Conservation (phyloP, 2,888 invertebrate species). For the Monopis laevigella region DNA sequence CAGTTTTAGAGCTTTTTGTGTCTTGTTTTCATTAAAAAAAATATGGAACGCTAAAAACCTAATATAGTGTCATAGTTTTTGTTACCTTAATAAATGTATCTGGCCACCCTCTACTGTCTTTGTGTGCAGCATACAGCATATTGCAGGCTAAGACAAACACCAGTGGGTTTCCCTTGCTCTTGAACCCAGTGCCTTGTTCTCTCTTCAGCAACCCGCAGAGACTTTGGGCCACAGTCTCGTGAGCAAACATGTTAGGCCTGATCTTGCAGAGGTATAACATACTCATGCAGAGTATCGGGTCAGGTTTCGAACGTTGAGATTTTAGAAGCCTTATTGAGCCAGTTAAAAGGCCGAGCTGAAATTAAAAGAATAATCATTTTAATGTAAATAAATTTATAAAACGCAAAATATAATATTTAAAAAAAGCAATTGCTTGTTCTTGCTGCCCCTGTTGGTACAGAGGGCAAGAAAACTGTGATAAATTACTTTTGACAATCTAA, state of each 20-base stretch:
- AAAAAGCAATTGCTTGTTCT: too few relatives aligned
- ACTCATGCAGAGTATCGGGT: conserved; percentile 79
- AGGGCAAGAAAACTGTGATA: too few relatives aligned
- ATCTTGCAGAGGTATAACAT: conserved; percentile 84
- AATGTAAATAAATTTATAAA: too few relatives aligned
- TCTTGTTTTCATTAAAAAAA: too few relatives aligned
- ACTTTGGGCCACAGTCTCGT: conserved; percentile 79
- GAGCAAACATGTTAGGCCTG: conserved; percentile 78
- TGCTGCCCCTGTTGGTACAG: too few relatives aligned
- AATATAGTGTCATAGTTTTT: too few relatives aligned
- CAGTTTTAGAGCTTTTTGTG: too few relatives aligned
- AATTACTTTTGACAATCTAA: too few relatives aligned
- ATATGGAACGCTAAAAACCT: too few relatives aligned
- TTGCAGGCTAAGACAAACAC: conserved; percentile 87
- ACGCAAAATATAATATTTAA: too few relatives aligned
- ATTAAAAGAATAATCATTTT: conserved; percentile 17
- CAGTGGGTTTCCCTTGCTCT: conserved; percentile 82
- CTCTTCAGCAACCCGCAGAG: conserved; percentile 84
- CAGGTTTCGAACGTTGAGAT: conserved; percentile 83
- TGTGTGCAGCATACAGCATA: conserved; percentile 81
- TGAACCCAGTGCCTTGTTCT: conserved; percentile 75
- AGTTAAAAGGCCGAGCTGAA: conserved; percentile 78
- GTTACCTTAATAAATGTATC: conserved; percentile 87
- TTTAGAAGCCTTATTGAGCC: conserved; percentile 86
- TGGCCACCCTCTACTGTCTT: conserved; percentile 89